These are phyloP conservation scores for Podotricha telesiphe DNA, from an alignment of 2,888 invertebrate genomes.

Conservation along the genomic window DNA sequence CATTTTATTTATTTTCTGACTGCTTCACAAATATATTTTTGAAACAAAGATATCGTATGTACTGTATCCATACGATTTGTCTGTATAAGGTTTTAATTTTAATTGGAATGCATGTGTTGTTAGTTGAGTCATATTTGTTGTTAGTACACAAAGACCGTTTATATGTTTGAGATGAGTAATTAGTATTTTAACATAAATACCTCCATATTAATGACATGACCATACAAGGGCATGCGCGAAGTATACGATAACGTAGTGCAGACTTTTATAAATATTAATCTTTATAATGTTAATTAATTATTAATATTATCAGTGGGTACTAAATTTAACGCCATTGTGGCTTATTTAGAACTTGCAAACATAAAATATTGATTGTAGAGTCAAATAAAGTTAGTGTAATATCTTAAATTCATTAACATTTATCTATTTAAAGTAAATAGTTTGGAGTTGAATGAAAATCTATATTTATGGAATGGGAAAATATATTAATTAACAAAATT, in stretches of 20 bases:
- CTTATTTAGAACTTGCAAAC: no score
- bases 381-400: no score
- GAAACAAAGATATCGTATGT: neutral
- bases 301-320: neutral
- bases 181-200: constrained; percentile 38
- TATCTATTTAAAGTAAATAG: no score
- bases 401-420: no score
- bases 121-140: constrained; percentile 39
- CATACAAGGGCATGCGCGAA: constrained; percentile 45
- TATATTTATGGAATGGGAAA: no score
- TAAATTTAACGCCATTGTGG: no score
- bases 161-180: constrained; percentile 42
- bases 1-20: neutral
- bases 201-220: constrained; percentile 42
- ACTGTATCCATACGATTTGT: neutral
- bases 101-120: constrained; percentile 34
- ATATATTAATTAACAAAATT: no score
- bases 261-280: neutral
- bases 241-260: neutral
- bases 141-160: constrained; percentile 35
- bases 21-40: neutral
- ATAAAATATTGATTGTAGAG: no score
- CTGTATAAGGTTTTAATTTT: constrained; percentile 4
- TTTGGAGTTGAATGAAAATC: no score
- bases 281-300: no score